These are phyloP conservation scores for Sebastes oblongus DNA, from an alignment of 2,797 vertebrate species.

Conservation along the genomic window DNA sequence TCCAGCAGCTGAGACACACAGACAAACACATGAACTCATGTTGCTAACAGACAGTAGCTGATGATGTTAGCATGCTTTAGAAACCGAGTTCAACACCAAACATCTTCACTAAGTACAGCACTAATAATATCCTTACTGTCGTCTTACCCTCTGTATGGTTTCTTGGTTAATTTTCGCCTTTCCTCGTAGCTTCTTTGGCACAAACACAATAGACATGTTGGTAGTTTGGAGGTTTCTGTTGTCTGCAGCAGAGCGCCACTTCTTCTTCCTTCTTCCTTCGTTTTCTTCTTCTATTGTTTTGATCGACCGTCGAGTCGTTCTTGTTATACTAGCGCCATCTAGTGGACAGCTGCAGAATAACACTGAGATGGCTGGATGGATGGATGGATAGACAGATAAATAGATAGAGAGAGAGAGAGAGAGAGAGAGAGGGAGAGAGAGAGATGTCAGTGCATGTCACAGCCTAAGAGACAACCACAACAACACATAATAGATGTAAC, in stretches of 20 bases:
- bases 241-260: rapidly evolving
- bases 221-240: background rate
- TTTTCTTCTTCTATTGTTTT: slow-evolving; percentile 8
- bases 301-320: rapidly evolving
- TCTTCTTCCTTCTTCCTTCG: background rate
- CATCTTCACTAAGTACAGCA: rapidly evolving
- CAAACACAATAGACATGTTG: slow-evolving; percentile 90
- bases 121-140: rapidly evolving
- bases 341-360: background rate
- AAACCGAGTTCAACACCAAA: background rate
- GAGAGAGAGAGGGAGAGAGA: too few relatives aligned
- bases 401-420: too few relatives aligned
- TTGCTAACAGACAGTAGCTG: background rate
- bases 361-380: too few relatives aligned
- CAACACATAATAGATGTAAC: too few relatives aligned
- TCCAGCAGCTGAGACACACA: slow-evolving; percentile 85
- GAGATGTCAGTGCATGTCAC: too few relatives aligned
- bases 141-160: slow-evolving; percentile 89
- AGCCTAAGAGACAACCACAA: too few relatives aligned
- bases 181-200: slow-evolving; percentile 89
- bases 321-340: background rate
- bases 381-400: too few relatives aligned
- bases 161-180: slow-evolving; percentile 91
- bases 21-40: background rate
- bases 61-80: rapidly evolving